Base-by-base conservation (phyloP, 2,888 invertebrate species). In the Cheilosia scutellata region DNA sequence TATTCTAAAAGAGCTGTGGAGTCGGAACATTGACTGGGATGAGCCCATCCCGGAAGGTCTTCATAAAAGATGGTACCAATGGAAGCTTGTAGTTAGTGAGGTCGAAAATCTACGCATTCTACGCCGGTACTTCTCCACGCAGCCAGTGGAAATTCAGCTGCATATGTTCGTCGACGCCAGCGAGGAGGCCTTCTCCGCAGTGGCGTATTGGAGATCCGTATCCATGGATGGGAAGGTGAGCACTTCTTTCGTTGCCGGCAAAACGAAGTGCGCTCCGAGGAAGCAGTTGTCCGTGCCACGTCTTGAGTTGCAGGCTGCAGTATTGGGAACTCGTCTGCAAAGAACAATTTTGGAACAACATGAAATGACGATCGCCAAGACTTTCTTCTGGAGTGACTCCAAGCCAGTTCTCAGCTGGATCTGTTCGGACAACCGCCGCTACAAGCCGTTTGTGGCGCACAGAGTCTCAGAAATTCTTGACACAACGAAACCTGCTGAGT, bases 171-270 rank as follows among this genome's bases (percentile, higher is more conserved):
- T 25, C 9, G 49, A 49, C 9, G 49, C 49, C 16, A 20, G 49
- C 49, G 49, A 49, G 49, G 49, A 49, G 5, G 49, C 49, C 4
- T 49, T 49, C 16, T 49, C 49, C 5, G 49, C 16, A 9, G 49
- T 49, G 4, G 49, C 20, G 6, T 49, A 49, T 20, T 49, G 49
- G 20, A 20, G 20, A 20, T 20, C 20, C 20, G 20, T 20, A 20
- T 20, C 20, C 20, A 20, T 20, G 20, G 20, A 20, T 20, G 20
- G 20, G 20, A 20, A 20, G 20, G 20, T 20, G 20, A 20, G 20
- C 20, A 20, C 20, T 20, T 20, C 20, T 20, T 20, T 20, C 20
- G 20, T 20, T 20, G 20, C 20, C 20, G 20, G 20, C 20, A 20
- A 20, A 20, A 20, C 20, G 2, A 25, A 49, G 49, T 49, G 49